These are phyloP conservation scores for Cheilosia vernalis DNA, from an alignment of 2,888 invertebrate genomes.

Conservation along the genomic window DNA sequence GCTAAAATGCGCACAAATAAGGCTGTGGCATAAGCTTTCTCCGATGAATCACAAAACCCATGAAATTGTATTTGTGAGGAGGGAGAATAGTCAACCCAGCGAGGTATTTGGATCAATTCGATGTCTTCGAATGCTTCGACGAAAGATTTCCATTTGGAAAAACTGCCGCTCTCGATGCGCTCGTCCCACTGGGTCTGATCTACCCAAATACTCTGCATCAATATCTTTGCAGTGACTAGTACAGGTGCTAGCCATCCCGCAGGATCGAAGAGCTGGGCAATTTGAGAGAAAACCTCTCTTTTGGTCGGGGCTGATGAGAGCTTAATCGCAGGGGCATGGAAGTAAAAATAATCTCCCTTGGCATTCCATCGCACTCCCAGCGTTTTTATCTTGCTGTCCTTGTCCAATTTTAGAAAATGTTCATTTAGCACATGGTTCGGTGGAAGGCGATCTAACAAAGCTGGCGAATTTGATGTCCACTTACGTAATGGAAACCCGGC, in stretches of 20 bases:
- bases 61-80: neutral
- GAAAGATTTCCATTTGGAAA: neutral
- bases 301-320: neutral
- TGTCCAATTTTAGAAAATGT: neutral
- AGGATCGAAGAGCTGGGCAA: neutral
- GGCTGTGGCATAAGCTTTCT: neutral
- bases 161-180: neutral
- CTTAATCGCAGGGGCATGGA: neutral
- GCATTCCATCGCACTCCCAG: neutral
- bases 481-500: neutral
- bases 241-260: too few species aligned
- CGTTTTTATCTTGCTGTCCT: neutral
- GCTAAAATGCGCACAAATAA: neutral
- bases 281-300: neutral
- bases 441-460: neutral
- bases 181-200: neutral
- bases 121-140: neutral
- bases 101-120: neutral
- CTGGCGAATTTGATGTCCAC: too few species aligned
- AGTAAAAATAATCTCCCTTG: neutral
- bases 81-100: neutral
- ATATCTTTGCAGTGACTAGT: neutral
- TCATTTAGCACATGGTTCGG: neutral
- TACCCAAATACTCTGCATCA: neutral
- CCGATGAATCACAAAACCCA: neutral